phyloP scores from a whole-genome alignment of 2,113 vertebrate species.

The Sarotherodon lohbergeri region DNA sequence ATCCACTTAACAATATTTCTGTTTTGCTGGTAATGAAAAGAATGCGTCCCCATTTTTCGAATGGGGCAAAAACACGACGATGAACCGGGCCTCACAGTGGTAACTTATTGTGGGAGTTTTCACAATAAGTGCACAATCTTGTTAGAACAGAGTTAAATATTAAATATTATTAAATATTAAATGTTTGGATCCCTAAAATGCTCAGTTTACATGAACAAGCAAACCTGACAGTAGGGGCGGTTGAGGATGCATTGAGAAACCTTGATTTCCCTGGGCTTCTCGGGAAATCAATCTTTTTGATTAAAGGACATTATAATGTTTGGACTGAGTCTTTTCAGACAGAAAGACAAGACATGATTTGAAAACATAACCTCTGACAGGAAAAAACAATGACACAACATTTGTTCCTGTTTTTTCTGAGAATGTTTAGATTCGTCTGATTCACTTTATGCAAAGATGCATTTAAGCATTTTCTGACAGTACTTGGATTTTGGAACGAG shows the following conservation, averaged over 20 bases:
- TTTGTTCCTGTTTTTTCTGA: rapidly evolving
- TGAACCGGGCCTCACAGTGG: background rate
- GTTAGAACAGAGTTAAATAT: background rate
- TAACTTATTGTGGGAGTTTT: background rate
- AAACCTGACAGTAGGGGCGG: background rate
- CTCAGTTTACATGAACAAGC: background rate
- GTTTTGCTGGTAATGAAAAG: background rate
- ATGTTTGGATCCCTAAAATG: background rate
- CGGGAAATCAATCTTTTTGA: background rate
- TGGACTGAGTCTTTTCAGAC: background rate
- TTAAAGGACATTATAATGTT: background rate
- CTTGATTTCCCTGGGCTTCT: background rate
- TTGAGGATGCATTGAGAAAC: background rate
- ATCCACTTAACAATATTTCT: background rate
- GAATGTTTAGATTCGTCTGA: background rate
- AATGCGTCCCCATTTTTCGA: background rate
- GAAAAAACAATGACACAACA: background rate
- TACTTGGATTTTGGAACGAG: background rate
- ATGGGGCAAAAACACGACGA: background rate
- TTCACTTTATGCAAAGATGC: background rate
- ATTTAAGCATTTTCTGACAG: background rate
- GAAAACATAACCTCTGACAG: rapidly evolving
- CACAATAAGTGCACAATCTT: background rate
- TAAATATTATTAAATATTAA: background rate
- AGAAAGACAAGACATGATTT: background rate